Conservation (phyloP, 2,797 vertebrate genomes). For the Paramormyrops hopkinsi region DNA sequence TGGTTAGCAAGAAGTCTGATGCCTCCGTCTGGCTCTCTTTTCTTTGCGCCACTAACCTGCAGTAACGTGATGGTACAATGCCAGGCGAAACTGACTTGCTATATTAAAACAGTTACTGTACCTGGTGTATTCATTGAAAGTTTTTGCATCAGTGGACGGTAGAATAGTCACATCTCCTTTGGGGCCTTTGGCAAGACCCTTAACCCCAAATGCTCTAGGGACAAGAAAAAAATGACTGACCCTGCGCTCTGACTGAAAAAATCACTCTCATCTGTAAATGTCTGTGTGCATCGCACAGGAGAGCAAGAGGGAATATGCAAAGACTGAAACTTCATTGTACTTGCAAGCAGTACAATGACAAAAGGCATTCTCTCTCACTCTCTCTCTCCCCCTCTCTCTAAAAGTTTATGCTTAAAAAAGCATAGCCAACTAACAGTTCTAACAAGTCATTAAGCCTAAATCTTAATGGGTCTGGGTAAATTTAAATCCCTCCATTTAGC, state of each 20-base stretch:
- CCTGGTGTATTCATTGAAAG: background rate
- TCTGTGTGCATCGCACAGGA: background rate
- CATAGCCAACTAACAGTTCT: background rate
- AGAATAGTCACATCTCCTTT: background rate
- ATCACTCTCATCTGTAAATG: background rate
- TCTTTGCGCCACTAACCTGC: background rate
- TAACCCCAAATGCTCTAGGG: background rate
- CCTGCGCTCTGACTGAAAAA: background rate
- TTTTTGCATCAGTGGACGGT: background rate
- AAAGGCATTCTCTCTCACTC: background rate
- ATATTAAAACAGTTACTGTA: background rate
- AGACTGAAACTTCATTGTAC: background rate
- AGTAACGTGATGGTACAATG: background rate
- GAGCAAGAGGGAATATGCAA: background rate
- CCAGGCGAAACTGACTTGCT: background rate
- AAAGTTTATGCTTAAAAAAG: background rate
- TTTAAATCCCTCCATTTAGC: background rate
- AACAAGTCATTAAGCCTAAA: background rate
- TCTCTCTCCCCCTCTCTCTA: background rate
- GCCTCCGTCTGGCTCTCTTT: background rate
- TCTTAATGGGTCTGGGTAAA: slow-evolving; percentile 4
- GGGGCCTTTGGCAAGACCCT: background rate
- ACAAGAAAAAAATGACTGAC: background rate
- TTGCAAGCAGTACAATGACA: background rate
- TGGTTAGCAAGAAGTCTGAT: background rate